A percentile compares a stretch with the other conserved stretches of the same genome.
phyloP scores from a whole-genome alignment of 2,113 vertebrate species.

The Dasypus novemcinctus region DNA sequence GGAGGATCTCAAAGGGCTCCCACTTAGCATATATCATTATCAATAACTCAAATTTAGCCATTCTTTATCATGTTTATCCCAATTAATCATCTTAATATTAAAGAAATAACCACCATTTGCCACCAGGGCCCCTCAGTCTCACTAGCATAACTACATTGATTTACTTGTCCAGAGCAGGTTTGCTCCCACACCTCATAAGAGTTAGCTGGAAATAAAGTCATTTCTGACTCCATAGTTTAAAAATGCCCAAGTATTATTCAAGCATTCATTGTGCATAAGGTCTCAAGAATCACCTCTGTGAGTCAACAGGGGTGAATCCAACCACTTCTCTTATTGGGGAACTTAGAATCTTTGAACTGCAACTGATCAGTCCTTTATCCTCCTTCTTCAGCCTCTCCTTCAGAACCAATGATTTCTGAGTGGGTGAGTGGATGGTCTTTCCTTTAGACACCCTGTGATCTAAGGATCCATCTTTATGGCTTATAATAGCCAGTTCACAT shows the following conservation, averaged over 20 bases:
- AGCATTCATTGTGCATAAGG: neutral
- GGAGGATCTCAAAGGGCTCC: neutral
- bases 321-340: neutral
- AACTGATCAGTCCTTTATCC: neutral
- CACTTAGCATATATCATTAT: neutral
- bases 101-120: neutral
- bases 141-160: neutral
- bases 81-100: neutral
- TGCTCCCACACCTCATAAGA: neutral
- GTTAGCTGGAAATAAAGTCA: conserved; percentile 1
- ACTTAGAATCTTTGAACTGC: neutral
- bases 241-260: neutral
- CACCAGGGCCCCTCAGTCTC: neutral
- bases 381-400: neutral
- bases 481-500: neutral
- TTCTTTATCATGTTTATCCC: neutral
- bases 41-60: neutral
- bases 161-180: neutral
- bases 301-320: neutral
- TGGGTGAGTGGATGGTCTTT: neutral
- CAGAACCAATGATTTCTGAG: neutral
- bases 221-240: neutral
- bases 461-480: neutral
- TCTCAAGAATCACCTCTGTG: neutral
- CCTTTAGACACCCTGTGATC: neutral